Percentiles rank a stretch among this genome's conserved stretches.
Conservation (phyloP, 2,797 vertebrate species). For the Premnoplex brunnescens region DNA sequence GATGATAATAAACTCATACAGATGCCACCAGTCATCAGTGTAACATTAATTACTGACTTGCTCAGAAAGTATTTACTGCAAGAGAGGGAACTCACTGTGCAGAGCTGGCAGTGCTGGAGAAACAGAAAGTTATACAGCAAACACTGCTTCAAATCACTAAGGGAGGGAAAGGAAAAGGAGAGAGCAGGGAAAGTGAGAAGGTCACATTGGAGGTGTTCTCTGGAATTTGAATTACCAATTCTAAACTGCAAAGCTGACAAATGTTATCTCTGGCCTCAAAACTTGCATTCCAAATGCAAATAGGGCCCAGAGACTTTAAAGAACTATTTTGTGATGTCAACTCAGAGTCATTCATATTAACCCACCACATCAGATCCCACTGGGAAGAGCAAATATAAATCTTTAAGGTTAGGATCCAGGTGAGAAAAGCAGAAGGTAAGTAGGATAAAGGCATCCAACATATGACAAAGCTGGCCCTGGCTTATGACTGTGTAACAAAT, state of each 20-base stretch:
- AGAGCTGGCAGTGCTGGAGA: not conserved
- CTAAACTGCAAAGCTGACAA: not conserved
- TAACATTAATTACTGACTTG: conserved; percentile 37
- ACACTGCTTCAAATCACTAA: not conserved
- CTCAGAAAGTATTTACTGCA: conserved; percentile 7
- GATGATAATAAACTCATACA: conserved; percentile 50
- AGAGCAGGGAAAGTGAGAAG: not conserved
- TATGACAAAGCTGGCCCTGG: not conserved
- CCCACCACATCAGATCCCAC: not conserved
- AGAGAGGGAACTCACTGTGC: not conserved
- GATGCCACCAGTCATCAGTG: conserved; percentile 39
- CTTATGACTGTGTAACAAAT: not conserved
- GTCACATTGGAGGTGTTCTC: not conserved
- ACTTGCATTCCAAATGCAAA: conserved; percentile 39
- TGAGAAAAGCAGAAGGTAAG: not conserved
- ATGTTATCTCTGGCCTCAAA: not conserved
- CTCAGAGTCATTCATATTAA: conserved; percentile 26
- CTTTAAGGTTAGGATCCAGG: not conserved
- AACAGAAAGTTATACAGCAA: not conserved
- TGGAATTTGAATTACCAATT: conserved; percentile 29
- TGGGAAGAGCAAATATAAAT: not conserved
- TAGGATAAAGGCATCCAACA: conserved; percentile 2
- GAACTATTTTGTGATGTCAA: conserved; percentile 32
- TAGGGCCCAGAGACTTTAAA: not conserved
- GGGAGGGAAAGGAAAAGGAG: not conserved